A percentile compares a stretch with the other conserved stretches of the same genome.
Evolutionary conservation across 1,140 invertebrate species (phyloP).

Genomic region (Drosophila sulfurigaster): DNA sequence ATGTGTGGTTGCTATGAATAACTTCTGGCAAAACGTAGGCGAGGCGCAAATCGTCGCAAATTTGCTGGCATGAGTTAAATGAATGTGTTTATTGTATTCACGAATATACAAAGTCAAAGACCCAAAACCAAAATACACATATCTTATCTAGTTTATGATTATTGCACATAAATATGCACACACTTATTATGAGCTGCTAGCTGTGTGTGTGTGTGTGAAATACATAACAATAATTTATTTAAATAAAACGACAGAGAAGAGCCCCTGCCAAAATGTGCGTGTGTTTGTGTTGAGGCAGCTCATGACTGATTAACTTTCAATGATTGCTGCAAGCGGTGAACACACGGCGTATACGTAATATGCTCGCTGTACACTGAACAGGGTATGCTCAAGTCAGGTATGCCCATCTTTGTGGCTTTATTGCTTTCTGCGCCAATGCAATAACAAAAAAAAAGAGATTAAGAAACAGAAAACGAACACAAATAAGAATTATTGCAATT

Average conservation of each 20-base stretch:
- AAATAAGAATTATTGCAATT: conserved; percentile 22
- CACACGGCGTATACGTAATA: background rate
- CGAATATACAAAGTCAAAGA: conserved; percentile 53
- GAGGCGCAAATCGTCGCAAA: conserved; percentile 47
- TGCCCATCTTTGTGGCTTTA: background rate
- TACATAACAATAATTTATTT: conserved; percentile 14
- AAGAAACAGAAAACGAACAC: conserved; percentile 13
- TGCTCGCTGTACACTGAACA: background rate
- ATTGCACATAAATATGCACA: conserved; percentile 35
- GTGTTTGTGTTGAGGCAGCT: background rate
- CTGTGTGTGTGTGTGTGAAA: background rate
- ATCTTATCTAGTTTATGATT: conserved; percentile 64
- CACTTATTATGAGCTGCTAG: background rate
- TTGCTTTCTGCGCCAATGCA: conserved; percentile 5
- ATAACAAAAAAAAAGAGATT: conserved; percentile 5
- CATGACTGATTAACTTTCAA: conserved; percentile 18
- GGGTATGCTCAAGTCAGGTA: background rate
- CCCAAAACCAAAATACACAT: conserved; percentile 51
- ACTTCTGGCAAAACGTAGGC: conserved; percentile 21
- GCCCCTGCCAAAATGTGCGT: background rate
- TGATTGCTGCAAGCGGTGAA: background rate
- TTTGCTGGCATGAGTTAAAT: conserved; percentile 56
- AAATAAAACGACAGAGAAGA: background rate
- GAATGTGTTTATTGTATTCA: conserved; percentile 60
- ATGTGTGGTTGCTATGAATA: conserved; percentile 20